Evolutionary conservation across 1,140 invertebrate genomes (phyloP).

Genomic region (Drosophila pachea): DNA sequence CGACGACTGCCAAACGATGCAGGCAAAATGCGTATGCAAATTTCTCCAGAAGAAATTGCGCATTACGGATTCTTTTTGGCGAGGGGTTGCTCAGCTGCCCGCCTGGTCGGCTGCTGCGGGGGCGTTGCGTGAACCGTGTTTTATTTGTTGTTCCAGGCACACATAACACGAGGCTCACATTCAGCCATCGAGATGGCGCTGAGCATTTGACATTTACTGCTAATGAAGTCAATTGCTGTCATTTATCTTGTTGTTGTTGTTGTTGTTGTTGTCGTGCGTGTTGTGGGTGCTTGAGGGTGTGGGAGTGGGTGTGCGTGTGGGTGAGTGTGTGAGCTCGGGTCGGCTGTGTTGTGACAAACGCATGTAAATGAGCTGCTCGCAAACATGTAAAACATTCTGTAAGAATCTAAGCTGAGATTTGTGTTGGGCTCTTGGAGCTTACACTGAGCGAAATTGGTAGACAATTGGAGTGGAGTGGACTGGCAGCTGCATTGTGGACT

Average conservation of each 20-base stretch:
- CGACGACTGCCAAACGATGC: slow-evolving; percentile 54
- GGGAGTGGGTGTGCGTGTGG: neutral
- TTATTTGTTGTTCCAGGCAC: slow-evolving; percentile 60
- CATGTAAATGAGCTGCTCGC: slow-evolving; percentile 14
- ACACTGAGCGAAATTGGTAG: neutral
- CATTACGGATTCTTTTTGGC: slow-evolving; percentile 19
- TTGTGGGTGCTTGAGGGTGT: slow-evolving; percentile 2
- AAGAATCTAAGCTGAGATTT: slow-evolving; percentile 37
- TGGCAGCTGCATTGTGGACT: too few relatives aligned
- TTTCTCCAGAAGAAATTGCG: slow-evolving; percentile 43
- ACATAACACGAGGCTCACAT: slow-evolving; percentile 51
- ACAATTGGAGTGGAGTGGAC: too few relatives aligned
- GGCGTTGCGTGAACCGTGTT: slow-evolving; percentile 18
- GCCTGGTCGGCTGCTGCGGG: neutral
- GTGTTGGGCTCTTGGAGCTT: neutral
- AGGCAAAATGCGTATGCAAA: slow-evolving; percentile 78
- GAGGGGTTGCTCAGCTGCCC: slow-evolving; percentile 15
- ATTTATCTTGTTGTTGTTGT: slow-evolving; percentile 60
- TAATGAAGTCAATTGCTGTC: slow-evolving; percentile 75
- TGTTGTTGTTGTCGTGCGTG: slow-evolving; percentile 15
- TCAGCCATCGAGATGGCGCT: slow-evolving; percentile 13
- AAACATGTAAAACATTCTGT: slow-evolving; percentile 18
- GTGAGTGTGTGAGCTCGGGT: neutral
- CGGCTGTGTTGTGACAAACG: slow-evolving; percentile 13
- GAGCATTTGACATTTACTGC: slow-evolving; percentile 67